Evolutionary conservation across 2,113 vertebrate genomes (phyloP).

Genomic region (Pseudolaguvia tuberculata): DNA sequence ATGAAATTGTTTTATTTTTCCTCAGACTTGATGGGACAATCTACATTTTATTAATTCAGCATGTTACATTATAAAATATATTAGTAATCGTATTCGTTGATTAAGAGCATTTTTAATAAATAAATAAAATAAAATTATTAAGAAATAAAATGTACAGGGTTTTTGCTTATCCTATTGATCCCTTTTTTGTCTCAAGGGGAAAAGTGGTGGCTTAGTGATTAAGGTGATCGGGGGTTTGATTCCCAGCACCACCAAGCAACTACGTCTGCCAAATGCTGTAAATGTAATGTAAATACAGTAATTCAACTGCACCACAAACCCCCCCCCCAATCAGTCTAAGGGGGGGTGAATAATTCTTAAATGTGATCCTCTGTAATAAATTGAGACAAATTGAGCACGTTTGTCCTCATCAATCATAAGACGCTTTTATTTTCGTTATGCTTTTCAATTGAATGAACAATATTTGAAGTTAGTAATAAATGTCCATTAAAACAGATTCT

Average conservation of each 20-base stretch:
- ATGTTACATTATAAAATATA: not conserved
- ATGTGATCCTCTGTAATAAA: not conserved
- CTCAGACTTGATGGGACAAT: not conserved
- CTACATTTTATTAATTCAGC: not conserved
- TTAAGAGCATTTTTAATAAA: not conserved
- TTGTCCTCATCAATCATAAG: no score
- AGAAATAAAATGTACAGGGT: not conserved
- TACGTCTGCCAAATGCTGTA: no score
- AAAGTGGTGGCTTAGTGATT: no score
- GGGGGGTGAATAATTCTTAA: no score
- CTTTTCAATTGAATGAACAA: not conserved
- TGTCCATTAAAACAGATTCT: not conserved
- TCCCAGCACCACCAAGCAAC: no score
- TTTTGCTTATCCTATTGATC: not conserved
- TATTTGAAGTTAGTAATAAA: not conserved
- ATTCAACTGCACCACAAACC: not conserved
- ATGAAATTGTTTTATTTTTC: not conserved
- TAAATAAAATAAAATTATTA: no score
- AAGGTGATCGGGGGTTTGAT: no score
- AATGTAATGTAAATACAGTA: no score
- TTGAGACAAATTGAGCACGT: no score
- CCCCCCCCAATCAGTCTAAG: no score
- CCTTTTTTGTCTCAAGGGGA: not conserved
- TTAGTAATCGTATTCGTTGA: not conserved
- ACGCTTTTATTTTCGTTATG: not conserved